phyloP scores from a whole-genome alignment of 2,888 invertebrate species.

The Tiliacea citrago region DNA sequence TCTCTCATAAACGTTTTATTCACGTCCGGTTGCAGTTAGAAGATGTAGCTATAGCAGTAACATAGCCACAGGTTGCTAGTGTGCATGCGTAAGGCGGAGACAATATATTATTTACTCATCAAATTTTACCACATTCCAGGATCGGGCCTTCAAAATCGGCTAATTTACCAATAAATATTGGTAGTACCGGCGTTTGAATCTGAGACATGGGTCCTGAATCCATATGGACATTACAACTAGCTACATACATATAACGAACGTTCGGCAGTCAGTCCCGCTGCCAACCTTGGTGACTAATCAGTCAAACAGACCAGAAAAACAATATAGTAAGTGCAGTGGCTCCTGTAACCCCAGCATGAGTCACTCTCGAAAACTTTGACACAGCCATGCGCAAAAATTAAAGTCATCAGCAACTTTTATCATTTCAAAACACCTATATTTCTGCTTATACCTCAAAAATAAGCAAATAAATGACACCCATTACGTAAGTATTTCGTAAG shows the following conservation, averaged over 20 bases:
- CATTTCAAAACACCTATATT: neutral
- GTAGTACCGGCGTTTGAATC: neutral
- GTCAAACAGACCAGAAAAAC: too few relatives aligned
- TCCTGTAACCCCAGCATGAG: too few relatives aligned
- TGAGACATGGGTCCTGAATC: neutral
- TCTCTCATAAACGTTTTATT: neutral
- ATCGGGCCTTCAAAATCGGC: neutral
- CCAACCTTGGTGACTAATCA: neutral
- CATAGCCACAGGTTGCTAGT: neutral
- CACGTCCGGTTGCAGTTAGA: too few relatives aligned
- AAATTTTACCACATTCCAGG: neutral
- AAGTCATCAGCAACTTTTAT: too few relatives aligned
- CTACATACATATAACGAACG: neutral
- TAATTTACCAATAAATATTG: neutral
- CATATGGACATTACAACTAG: neutral
- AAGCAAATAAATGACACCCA: neutral
- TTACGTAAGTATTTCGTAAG: conserved; percentile 27
- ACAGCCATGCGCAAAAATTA: neutral
- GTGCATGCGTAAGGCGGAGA: neutral
- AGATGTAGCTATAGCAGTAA: neutral
- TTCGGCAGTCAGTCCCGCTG: neutral
- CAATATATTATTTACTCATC: neutral
- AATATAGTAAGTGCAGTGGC: too few relatives aligned
- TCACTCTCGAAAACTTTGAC: neutral
- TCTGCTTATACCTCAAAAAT: conserved; percentile 3